Base-by-base conservation (phyloP, 1,140 invertebrate genomes). In the Drosophila navojoa region DNA sequence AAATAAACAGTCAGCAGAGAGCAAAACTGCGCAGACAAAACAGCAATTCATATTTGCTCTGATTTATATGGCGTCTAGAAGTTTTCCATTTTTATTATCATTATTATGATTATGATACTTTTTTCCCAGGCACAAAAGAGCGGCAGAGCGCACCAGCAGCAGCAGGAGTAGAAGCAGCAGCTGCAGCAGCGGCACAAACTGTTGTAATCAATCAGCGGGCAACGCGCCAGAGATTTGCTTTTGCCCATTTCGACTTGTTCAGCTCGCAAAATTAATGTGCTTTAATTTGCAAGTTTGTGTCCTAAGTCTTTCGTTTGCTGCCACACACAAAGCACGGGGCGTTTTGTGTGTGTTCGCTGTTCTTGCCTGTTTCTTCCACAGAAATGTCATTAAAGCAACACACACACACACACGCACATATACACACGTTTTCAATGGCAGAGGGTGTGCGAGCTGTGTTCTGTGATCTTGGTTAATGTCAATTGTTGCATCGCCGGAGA, bases 1-100 rank as follows among this genome's bases (percentile, higher is more conserved):
- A 84, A 87, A 89, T 75, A 89, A 89, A 82, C 72, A 79, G 81
- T 70, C 79, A 89, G 64, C 57, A 32, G 29, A 47, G 60, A 52
- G 55, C 61, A 29, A 16, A 45, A 74, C 42, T 50, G 76, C 64
- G 68, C 71, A 75, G 70, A 90, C 75, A 87, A 81, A 81, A 87
- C 77, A 90, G 74, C 80, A 85, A 85, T 86, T 85, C 81, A 85
- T 85, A 85, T 85, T 85, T 85, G 84, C 84, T 90, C 84, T 89
- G 84, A 89, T 89, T 89, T 89, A 89, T 89, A 89, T 89, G 84
- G 84, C 84, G 84, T 89, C 84, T 89, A 89, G 85, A 89, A 90
- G 85, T 84, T 89, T 89, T 89, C 84, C 84, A 89, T 89, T 89
- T 89, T 89, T 89, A 89, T 89, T 89, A 90, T 89, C 76, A 87